These are phyloP conservation scores for Sebastes reedi DNA, from an alignment of 2,797 vertebrate genomes.

Conservation along the genomic window DNA sequence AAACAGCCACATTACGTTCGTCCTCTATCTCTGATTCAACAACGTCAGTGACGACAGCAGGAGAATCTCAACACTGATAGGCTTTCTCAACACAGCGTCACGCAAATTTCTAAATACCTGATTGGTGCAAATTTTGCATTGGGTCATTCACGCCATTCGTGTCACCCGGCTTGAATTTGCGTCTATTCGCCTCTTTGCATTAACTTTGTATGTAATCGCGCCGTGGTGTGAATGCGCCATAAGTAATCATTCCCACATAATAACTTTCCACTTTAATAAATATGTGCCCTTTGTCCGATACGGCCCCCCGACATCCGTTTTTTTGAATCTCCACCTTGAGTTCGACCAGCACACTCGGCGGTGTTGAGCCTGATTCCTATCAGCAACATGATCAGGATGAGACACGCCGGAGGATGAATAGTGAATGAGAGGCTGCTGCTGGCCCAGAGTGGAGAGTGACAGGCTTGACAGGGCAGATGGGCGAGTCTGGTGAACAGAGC, in stretches of 20 bases:
- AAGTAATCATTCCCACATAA: background rate
- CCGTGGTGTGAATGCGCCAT: no score
- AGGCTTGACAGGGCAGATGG: slow-evolving; percentile 64
- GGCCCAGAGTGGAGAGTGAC: slow-evolving; percentile 53
- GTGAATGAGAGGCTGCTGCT: slow-evolving; percentile 43
- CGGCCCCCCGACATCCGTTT: background rate
- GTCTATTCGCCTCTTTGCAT: no score
- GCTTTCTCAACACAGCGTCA: no score
- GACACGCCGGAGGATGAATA: slow-evolving; percentile 38
- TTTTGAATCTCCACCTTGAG: slow-evolving; percentile 2
- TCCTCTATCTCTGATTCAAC: no score
- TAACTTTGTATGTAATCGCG: no score
- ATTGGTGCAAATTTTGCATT: no score
- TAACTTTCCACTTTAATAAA: background rate
- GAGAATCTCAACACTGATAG: no score
- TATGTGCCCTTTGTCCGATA: background rate
- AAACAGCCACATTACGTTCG: no score
- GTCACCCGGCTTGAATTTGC: no score
- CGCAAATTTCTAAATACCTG: no score
- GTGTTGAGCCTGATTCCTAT: slow-evolving; percentile 30
- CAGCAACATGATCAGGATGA: slow-evolving; percentile 40
- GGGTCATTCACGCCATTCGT: no score
- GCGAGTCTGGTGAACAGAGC: slow-evolving; percentile 46
- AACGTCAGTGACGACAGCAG: no score
- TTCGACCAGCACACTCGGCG: slow-evolving; percentile 13